Evolutionary conservation across 2,888 invertebrate species (phyloP).

Genomic region (Lamellibrachia columna): DNA sequence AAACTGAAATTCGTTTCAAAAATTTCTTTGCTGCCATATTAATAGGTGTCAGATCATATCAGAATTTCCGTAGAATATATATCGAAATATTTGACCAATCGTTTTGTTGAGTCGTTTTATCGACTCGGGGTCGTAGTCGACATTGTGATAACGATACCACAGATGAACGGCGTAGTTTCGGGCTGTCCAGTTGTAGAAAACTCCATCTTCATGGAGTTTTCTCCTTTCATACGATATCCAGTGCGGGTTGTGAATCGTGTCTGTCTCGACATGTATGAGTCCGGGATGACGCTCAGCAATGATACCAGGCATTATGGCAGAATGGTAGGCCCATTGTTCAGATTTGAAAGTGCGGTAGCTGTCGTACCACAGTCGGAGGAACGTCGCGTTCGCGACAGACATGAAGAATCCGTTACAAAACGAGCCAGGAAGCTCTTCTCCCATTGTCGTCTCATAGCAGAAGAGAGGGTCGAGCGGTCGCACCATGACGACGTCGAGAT

Average conservation of each 20-base stretch:
- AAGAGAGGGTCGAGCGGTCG: conserved; percentile 49
- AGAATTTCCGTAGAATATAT: conserved; percentile 36
- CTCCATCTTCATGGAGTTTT: conserved; percentile 36
- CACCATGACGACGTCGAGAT: conserved; percentile 55
- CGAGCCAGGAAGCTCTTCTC: conserved; percentile 48
- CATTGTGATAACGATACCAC: conserved; percentile 39
- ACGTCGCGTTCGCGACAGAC: conserved; percentile 45
- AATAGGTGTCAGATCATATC: neutral
- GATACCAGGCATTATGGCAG: conserved; percentile 36
- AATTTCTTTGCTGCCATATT: too few relatives aligned
- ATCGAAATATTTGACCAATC: conserved; percentile 41
- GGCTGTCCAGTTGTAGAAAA: conserved; percentile 42
- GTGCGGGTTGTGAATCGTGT: conserved; percentile 40
- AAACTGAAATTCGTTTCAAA: too few relatives aligned
- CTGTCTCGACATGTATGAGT: conserved; percentile 42
- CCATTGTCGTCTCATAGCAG: conserved; percentile 48
- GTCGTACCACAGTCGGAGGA: conserved; percentile 51
- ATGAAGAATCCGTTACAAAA: conserved; percentile 52
- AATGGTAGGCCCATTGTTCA: conserved; percentile 38
- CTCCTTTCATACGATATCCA: conserved; percentile 35
- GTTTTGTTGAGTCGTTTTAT: conserved; percentile 40
- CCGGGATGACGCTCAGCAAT: conserved; percentile 36
- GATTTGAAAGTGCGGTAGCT: conserved; percentile 43
- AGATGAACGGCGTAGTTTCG: conserved; percentile 41
- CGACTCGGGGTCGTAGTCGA: conserved; percentile 38